Evolutionary conservation across 2,113 vertebrate species (phyloP), one percentile per base, ranked within the genome.

Genomic region (Takifugu flavidus): DNA sequence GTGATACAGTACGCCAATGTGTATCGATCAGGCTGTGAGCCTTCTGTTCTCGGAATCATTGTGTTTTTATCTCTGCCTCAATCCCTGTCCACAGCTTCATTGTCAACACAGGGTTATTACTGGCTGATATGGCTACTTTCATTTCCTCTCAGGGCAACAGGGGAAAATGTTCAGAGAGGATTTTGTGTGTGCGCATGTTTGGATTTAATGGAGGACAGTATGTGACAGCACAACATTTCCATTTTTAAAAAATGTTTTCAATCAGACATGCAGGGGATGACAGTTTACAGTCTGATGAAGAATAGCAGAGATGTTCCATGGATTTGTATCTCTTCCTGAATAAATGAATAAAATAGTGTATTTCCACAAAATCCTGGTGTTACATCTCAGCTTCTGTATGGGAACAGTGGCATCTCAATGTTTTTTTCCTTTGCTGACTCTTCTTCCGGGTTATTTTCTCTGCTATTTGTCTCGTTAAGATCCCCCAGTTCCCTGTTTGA

Each of bases 101-200:
- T 77, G 72, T 70, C 77, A 76, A 44, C 67, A 44, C 31, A 6
- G 44, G 27, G 75, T 87, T 85, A 84, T 87, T 83, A 79, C 82
- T 54, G 53, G 13, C 49, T 52, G 86, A 89, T 86, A 89, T 0
- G 62, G 68, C 67, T 62, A 26, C 56, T 70, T 86, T 89, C 81
- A 87, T 89, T 86, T 89, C 87, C 87, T 84, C 84, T 70, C 50
- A 55, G 26, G 20, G 62, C 72, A 53, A 47, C 64, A 64, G 28
- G 42, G 47, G 44, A 0, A 31, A 53, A 20, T 4, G 29, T 6
- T 13, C 3, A 12, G 5, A 6, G 6, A 10, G 3, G 29, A 8
- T 34, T 53, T 8, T 53, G 11, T 28, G 10, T 26, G 29, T 14
- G 13, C 13, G 26, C 39, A 42, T 31, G 56, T 31, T 25, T 27